Base-by-base conservation (phyloP, 2,888 invertebrate genomes). In the Synanthedon andrenaeformis region DNA sequence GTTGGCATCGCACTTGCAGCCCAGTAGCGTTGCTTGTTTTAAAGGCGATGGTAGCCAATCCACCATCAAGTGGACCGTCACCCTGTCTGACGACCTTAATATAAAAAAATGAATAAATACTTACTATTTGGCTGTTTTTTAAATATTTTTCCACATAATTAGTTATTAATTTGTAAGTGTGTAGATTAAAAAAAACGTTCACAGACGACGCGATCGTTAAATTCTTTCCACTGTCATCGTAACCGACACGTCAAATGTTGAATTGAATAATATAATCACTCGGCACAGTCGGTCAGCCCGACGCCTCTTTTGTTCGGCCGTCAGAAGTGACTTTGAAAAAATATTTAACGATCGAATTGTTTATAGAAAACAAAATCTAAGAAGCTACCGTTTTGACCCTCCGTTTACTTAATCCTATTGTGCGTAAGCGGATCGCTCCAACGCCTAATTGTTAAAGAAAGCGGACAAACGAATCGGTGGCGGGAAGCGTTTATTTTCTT, bases 361-460 rank as follows among this genome's bases (percentile, higher is more conserved):
- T 85, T 82, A 80, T 80, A 79, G 74, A 82, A 85, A 85, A 86
- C 83, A 84, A 35, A 35, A 74, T 82, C 77, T 77, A 78, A 49
- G 80, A 78, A 77, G 85, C 84, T 85, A 81, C 86, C 85, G 84
- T 84, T 83, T 35, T 79, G 66, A 62, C 65, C 62, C 62, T 35
- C 61, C 62, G 69, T 78, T 82, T 80, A 81, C 79, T 78, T 79
- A 77, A 76, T 66, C 64, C 73, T 63, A 81, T 84, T 84, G 84
- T 82, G 67, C 62, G 62, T 72, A 73, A 77, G 72, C 79, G 78
- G 77, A 82, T 81, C 82, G 78, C 57, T 70, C 70, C 72, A 62
- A 64, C 65, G 69, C 64, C 79, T 82, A 82, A 83, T 83, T 82
- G 82, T 82, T 61, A 56, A 58, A 59, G 59, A 60, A 60, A 58